Evolutionary conservation across 2,888 invertebrate genomes (phyloP).

Genomic region (Pycnomerus fuliginosus): DNA sequence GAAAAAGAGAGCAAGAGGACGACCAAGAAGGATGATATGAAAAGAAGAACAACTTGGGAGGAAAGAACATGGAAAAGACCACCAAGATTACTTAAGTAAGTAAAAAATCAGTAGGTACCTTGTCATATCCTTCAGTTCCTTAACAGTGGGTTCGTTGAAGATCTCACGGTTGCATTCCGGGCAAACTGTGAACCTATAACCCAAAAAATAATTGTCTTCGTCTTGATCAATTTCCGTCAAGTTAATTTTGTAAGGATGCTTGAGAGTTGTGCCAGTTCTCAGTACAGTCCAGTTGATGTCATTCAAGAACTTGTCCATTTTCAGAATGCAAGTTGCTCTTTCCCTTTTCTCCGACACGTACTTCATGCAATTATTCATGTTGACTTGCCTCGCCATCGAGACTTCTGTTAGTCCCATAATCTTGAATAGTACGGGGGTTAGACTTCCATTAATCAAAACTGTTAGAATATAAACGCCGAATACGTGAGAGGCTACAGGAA

Average conservation of each 20-base stretch:
- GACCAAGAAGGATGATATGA: too few relatives aligned
- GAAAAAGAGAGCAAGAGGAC: too few relatives aligned
- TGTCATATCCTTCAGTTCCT: conserved; percentile 9
- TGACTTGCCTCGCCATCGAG: neutral
- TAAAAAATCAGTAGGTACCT: too few relatives aligned
- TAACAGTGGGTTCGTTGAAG: conserved; percentile 1
- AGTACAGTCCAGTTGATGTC: conserved; percentile 8
- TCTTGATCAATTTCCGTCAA: conserved; percentile 1
- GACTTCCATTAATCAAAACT: conserved; percentile 4
- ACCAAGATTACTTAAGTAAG: too few relatives aligned
- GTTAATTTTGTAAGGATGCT: conserved; percentile 6
- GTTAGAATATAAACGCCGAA: neutral
- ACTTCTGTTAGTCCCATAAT: conserved; percentile 1
- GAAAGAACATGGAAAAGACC: too few relatives aligned
- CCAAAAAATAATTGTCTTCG: neutral
- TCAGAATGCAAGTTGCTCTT: conserved; percentile 1
- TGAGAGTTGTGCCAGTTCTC: neutral
- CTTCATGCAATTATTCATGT: conserved; percentile 11
- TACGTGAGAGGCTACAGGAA: neutral
- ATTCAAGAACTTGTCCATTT: conserved; percentile 7
- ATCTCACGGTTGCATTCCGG: conserved; percentile 6
- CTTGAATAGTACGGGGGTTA: neutral
- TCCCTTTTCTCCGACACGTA: conserved; percentile 2
- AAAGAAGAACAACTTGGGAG: too few relatives aligned
- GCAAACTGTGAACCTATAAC: conserved; percentile 4